Evolutionary conservation across 2,113 vertebrate genomes (phyloP).

Genomic region (Cavia aperea): DNA sequence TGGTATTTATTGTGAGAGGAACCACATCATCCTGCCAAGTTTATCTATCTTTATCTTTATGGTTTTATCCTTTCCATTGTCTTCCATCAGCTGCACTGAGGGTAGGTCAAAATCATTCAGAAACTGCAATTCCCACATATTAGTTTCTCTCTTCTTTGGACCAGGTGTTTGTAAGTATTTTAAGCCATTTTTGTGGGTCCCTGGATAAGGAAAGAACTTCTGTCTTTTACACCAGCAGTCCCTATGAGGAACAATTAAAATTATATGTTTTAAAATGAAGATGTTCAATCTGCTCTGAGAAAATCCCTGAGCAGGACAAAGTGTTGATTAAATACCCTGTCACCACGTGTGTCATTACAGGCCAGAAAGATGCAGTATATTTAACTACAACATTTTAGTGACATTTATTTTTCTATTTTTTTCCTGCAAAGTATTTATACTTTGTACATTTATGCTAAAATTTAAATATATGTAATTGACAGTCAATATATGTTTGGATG

Average conservation of each 20-base stretch:
- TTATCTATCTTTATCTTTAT: not conserved
- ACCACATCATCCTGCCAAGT: not conserved
- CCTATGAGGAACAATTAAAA: not conserved
- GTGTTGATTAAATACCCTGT: no score
- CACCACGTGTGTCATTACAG: no score
- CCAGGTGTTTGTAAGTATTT: not conserved
- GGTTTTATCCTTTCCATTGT: not conserved
- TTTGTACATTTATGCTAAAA: no score
- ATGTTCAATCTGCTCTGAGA: not conserved
- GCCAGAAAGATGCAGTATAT: no score
- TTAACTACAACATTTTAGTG: no score
- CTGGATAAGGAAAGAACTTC: not conserved
- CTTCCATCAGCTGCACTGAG: not conserved
- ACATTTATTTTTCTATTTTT: no score
- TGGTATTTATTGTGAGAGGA: no score
- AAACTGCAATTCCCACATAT: not conserved
- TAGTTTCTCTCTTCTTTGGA: not conserved
- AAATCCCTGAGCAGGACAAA: no score
- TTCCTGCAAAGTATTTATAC: no score
- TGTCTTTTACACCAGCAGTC: not conserved
- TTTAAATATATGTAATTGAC: no score
- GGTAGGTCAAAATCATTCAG: constrained; percentile 33
- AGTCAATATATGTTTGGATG: no score
- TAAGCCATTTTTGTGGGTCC: not conserved
- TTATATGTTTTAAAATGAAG: constrained; percentile 23